Evolutionary conservation across 1,140 invertebrate genomes (phyloP).

Genomic region (Rhyzopertha dominica): DNA sequence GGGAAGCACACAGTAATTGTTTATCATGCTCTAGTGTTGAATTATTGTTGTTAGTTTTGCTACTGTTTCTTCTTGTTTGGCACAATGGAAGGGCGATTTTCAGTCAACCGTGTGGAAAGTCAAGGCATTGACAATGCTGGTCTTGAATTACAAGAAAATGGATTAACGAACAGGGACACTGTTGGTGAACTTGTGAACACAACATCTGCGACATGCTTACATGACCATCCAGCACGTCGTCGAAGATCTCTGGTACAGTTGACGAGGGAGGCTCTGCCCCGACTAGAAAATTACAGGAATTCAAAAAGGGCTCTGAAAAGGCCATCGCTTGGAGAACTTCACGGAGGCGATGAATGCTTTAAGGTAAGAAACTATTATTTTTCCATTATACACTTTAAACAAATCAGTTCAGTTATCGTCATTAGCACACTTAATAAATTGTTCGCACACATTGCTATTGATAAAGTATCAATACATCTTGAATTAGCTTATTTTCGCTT

Average conservation of each 20-base stretch:
- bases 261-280: conserved; percentile 74
- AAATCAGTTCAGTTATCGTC: too few relatives aligned
- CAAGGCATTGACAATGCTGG: conserved; percentile 30
- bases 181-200: conserved; percentile 18
- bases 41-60: too few relatives aligned
- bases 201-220: conserved; percentile 22
- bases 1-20: too few relatives aligned
- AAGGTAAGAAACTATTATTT: conserved; percentile 48
- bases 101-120: conserved; percentile 17
- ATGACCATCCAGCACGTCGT: conserved; percentile 26
- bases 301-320: conserved; percentile 64
- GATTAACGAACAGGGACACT: conserved; percentile 18
- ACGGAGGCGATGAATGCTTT: conserved; percentile 52
- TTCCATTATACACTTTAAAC: too few relatives aligned
- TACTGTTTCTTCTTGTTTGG: too few relatives aligned
- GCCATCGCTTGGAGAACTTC: conserved; percentile 67
- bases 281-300: conserved; percentile 87
- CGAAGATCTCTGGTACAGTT: conserved; percentile 53
- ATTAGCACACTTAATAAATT: too few relatives aligned
- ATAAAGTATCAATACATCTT: too few relatives aligned
- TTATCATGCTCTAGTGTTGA: too few relatives aligned
- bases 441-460: too few relatives aligned
- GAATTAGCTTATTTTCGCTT: too few relatives aligned
- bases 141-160: conserved; percentile 34
- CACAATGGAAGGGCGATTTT: conserved; percentile 22